Evolutionary conservation across 2,797 vertebrate species (phyloP).

Genomic region (Hirundo rustica): DNA sequence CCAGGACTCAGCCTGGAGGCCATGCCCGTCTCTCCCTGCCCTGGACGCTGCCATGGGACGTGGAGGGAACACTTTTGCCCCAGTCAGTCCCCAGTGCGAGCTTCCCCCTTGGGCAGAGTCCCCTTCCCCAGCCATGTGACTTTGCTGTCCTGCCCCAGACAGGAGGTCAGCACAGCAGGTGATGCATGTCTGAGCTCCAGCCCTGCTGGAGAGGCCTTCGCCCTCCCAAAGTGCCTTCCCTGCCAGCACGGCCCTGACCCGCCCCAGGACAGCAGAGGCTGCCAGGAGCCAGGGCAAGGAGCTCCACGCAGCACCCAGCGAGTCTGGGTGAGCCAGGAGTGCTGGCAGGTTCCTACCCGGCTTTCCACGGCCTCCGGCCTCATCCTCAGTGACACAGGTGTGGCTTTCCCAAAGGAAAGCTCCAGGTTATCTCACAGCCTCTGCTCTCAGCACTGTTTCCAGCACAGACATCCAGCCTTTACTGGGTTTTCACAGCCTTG

Average conservation of each 20-base stretch:
- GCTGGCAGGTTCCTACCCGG: neutral
- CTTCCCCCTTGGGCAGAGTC: neutral
- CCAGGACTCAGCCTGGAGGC: neutral
- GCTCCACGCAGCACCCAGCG: neutral
- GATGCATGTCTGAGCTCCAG: neutral
- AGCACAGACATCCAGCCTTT: neutral
- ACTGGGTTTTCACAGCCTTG: neutral
- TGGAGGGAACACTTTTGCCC: neutral
- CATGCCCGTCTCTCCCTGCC: fast-evolving
- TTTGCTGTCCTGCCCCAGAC: neutral
- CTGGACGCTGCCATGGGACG: fast-evolving
- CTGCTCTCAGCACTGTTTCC: neutral
- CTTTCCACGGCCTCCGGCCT: neutral
- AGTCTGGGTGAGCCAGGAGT: neutral
- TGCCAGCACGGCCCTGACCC: neutral
- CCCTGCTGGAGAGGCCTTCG: neutral
- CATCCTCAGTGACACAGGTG: neutral
- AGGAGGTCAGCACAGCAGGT: neutral
- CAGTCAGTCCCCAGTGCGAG: fast-evolving
- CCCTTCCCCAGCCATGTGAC: neutral
- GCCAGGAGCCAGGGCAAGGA: neutral
- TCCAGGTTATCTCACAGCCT: neutral
- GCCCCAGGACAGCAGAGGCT: fast-evolving
- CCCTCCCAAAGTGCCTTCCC: neutral
- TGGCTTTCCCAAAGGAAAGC: neutral